A percentile compares a stretch with the other conserved stretches of the same genome.
Conservation (phyloP, 2,888 invertebrate species). For the Eurytoma californica region DNA sequence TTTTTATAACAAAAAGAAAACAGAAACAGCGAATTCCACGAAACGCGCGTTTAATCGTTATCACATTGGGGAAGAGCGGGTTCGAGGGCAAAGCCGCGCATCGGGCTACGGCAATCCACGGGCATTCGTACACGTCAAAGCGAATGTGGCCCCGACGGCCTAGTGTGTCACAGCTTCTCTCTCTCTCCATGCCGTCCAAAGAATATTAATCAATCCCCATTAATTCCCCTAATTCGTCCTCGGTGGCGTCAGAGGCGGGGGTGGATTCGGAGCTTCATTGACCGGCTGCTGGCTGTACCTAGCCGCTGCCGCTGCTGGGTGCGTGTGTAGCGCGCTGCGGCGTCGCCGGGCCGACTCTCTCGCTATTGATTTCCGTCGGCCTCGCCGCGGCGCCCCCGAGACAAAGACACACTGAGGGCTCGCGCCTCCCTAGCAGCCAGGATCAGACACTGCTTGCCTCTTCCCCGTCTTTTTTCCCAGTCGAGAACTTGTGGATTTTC, state of each 20-base stretch:
- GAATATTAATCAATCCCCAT: constrained; percentile 34
- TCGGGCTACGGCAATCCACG: too few species aligned
- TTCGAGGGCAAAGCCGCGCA: too few species aligned
- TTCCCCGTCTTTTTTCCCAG: too few species aligned
- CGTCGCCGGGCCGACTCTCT: constrained; percentile 41
- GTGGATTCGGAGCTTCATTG: constrained; percentile 5
- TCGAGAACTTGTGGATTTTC: too few species aligned
- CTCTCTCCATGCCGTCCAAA: neutral
- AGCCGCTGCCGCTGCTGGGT: neutral
- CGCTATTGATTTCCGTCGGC: constrained; percentile 53
- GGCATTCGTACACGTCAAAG: constrained; percentile 1
- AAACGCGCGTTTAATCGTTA: too few species aligned
- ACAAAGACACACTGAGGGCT: neutral
- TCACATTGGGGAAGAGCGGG: too few species aligned
- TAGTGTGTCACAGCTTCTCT: neutral
- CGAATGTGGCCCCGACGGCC: neutral
- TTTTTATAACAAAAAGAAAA: neutral
- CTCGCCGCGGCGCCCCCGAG: neutral
- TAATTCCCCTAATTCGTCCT: constrained; percentile 19
- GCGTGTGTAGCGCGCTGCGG: neutral
- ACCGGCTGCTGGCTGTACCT: constrained; percentile 2
- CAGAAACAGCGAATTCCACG: too few species aligned
- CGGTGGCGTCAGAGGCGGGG: neutral
- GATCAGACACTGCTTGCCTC: too few species aligned
- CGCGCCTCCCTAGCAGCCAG: too few species aligned